Conservation (phyloP, 2,888 invertebrate genomes). For the Taphrorychus bicolor region DNA sequence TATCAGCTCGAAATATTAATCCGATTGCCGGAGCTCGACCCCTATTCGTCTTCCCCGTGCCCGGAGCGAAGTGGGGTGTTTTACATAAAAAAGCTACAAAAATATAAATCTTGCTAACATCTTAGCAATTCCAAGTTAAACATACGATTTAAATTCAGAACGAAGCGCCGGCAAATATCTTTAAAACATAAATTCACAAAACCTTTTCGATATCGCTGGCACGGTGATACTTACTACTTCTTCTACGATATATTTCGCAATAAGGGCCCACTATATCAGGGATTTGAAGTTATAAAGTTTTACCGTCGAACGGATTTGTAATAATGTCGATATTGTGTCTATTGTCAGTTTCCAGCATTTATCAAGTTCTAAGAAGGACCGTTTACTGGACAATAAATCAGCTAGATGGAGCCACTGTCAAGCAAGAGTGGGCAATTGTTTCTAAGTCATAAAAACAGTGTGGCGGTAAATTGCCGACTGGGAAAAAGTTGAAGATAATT, state of each 20-base stretch:
- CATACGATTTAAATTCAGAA: conserved; percentile 39
- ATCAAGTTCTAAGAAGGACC: too few relatives aligned
- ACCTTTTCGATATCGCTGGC: conserved; percentile 36
- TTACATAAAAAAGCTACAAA: conserved; percentile 37
- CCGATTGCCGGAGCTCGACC: not conserved
- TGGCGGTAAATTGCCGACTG: not conserved
- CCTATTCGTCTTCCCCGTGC: not conserved
- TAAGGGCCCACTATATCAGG: conserved; percentile 17
- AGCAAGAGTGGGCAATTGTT: not conserved
- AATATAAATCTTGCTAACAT: conserved; percentile 41
- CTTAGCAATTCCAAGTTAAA: conserved; percentile 39
- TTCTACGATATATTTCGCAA: conserved; percentile 24
- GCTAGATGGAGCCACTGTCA: too few relatives aligned
- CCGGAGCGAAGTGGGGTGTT: conserved; percentile 7
- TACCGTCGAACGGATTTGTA: too few relatives aligned
- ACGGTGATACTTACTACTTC: conserved; percentile 28
- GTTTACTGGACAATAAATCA: too few relatives aligned
- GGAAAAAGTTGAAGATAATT: not conserved
- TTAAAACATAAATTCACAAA: conserved; percentile 40
- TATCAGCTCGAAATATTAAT: not conserved
- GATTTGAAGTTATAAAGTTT: conserved; percentile 6
- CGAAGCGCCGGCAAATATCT: conserved; percentile 34
- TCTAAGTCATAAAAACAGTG: not conserved
- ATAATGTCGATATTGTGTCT: too few relatives aligned
- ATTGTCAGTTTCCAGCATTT: too few relatives aligned